phyloP scores from a whole-genome alignment of 1,140 invertebrate species.

The Drepana arcuata region DNA sequence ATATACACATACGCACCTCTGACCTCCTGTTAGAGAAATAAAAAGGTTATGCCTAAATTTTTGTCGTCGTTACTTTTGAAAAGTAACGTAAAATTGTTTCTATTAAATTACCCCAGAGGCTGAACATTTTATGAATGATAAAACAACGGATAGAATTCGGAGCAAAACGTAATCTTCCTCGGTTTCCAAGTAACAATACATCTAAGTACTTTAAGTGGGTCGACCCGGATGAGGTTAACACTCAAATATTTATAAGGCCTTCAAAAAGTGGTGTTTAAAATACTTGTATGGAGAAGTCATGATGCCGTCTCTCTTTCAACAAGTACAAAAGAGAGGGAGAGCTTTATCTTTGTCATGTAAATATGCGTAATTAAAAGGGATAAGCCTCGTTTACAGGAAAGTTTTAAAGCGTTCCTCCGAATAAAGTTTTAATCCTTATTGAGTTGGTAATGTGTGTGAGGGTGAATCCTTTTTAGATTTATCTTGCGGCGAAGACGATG shows the following conservation, averaged over 20 bases:
- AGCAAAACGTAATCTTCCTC: slow-evolving; percentile 27
- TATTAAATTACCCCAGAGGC: no score
- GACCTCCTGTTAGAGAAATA: no score
- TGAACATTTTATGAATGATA: no score
- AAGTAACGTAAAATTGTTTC: no score
- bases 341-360: slow-evolving; percentile 22
- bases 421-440: slow-evolving; percentile 65
- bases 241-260: slow-evolving; percentile 30
- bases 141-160: no score
- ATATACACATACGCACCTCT: no score
- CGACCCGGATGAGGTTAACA: slow-evolving; percentile 23
- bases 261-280: slow-evolving; percentile 19
- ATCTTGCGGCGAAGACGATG: slow-evolving; percentile 43
- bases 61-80: no score
- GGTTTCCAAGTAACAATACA: slow-evolving; percentile 18
- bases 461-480: slow-evolving; percentile 59
- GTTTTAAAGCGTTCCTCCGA: slow-evolving; percentile 44
- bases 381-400: slow-evolving; percentile 40
- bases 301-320: slow-evolving; percentile 7
- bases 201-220: slow-evolving; percentile 23
- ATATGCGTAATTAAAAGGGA: slow-evolving; percentile 39
- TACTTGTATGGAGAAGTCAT: slow-evolving; percentile 7
- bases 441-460: slow-evolving; percentile 53
- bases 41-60: no score
- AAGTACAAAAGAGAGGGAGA: slow-evolving; percentile 6